Base-by-base conservation (phyloP, 2,113 vertebrate species). In the Bothrops jararaca region DNA sequence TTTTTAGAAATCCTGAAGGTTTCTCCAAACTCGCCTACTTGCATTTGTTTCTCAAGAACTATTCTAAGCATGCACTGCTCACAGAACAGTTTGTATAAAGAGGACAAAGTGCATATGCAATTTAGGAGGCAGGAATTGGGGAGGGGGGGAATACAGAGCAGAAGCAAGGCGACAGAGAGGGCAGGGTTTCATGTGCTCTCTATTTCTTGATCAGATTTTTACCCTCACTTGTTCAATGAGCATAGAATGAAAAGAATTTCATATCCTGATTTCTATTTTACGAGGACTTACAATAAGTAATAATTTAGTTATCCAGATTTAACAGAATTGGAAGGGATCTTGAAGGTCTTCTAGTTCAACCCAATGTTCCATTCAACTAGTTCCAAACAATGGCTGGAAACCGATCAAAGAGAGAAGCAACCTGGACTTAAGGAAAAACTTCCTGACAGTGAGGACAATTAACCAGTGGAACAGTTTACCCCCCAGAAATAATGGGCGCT, bases 51-150 rank as follows among this genome's bases (percentile, higher is more conserved):
- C 52, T 91, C 57, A 88, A 52, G 92, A 54, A 20, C 86, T 85
- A 86, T 92, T 69, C 89, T 90, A 92, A 94, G 24, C 15, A 56
- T 85, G 93, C 60, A 58, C 0, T 39, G 20, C 48, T 92, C 18
- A 24, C 12, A 90, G 10, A 29, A 39, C 69, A 87, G 5, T 39
- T 52, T 85, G 86, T 4, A 8, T 0, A 1, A 92, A 52, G 86
- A 60, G 93, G 48, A 88, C 69, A 50, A 90, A 91, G 50, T n/a
- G 23, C 53, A 93, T 23, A 42, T 29, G 89, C 9, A 57, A 11
- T 74, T 69, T 34, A 34, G 93, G 91, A 89, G 74, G 34, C 54
- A 94, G 42, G 15, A 94, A 8, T 6, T 22, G 91, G 92, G 86
- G 90, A n/a, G 86, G 90, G 53, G 18, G 23, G 13, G 1, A 48